Evolutionary conservation across 2,113 vertebrate species (phyloP).

Genomic region (Oreochromis aureus): DNA sequence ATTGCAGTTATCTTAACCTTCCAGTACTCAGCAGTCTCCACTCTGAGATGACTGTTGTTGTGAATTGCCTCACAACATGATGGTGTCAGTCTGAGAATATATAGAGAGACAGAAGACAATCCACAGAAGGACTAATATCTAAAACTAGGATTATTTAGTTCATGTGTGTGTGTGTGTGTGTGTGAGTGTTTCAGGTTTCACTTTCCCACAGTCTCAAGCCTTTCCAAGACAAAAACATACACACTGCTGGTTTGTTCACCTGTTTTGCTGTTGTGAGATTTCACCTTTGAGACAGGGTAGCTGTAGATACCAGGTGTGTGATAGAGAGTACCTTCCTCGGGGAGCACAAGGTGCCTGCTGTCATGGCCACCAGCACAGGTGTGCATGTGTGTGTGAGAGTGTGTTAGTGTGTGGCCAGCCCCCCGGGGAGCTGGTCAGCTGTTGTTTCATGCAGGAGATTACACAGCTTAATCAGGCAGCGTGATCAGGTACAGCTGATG

Average conservation of each 20-base stretch:
- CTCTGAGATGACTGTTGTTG: neutral
- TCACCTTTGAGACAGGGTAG: slow-evolving; percentile 40
- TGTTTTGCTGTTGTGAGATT: slow-evolving; percentile 41
- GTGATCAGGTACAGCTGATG: slow-evolving; percentile 89
- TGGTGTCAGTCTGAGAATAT: neutral
- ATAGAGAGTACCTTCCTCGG: slow-evolving; percentile 10
- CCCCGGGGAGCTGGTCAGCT: slow-evolving; percentile 82
- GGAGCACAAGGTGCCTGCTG: slow-evolving; percentile 51
- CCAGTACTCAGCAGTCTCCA: neutral
- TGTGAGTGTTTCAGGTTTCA: neutral
- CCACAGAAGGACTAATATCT: neutral
- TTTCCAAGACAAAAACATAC: neutral
- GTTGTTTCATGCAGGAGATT: slow-evolving; percentile 86
- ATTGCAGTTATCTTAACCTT: neutral
- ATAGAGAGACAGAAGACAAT: neutral
- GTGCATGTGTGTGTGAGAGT: slow-evolving; percentile 44
- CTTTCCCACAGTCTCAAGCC: neutral
- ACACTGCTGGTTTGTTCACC: neutral
- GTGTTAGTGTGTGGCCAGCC: slow-evolving; percentile 36
- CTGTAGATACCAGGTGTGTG: slow-evolving; percentile 57
- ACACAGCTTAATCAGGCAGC: slow-evolving; percentile 91
- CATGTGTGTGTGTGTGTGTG: fast-evolving
- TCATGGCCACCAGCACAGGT: slow-evolving; percentile 56
- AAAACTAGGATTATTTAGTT: neutral
- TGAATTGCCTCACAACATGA: neutral